Evolutionary conservation across 2,113 vertebrate genomes (phyloP).

Genomic region (Bostrychus sinensis): DNA sequence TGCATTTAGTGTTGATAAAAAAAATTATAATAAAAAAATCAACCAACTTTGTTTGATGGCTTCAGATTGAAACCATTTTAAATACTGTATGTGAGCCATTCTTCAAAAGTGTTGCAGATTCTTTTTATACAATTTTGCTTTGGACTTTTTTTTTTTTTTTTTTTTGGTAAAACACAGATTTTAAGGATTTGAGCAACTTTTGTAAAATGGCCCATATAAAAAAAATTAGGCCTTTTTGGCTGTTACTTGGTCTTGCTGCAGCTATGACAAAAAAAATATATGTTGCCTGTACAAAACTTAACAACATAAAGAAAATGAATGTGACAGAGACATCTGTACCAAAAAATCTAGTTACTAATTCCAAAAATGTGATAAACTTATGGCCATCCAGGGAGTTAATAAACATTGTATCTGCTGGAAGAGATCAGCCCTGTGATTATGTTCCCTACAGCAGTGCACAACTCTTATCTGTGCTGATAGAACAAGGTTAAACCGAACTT

Average conservation of each 20-base stretch:
- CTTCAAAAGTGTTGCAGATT: no score
- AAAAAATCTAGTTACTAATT: background rate
- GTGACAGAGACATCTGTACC: background rate
- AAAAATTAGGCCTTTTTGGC: slow-evolving; percentile 4
- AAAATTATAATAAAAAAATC: no score
- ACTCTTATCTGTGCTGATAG: slow-evolving; percentile 52
- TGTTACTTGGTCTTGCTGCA: slow-evolving; percentile 52
- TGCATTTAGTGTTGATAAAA: no score
- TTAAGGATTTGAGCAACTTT: background rate
- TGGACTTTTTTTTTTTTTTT: background rate
- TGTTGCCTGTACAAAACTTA: background rate
- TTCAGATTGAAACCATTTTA: no score
- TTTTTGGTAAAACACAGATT: background rate
- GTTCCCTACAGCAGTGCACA: slow-evolving; percentile 25
- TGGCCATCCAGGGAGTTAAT: slow-evolving; percentile 14
- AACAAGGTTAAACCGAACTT: slow-evolving; percentile 27
- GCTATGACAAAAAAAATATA: slow-evolving; percentile 16
- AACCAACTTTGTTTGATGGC: no score
- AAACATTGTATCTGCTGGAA: slow-evolving; percentile 18
- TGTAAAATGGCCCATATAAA: background rate
- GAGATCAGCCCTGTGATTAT: no score
- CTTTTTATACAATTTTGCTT: no score
- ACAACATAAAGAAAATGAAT: background rate
- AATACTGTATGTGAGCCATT: no score
- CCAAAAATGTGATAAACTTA: background rate